Base-by-base conservation (phyloP, 37 sponge, comb jelly and placozoan genomes). In the Amphimedon queenslandica region DNA sequence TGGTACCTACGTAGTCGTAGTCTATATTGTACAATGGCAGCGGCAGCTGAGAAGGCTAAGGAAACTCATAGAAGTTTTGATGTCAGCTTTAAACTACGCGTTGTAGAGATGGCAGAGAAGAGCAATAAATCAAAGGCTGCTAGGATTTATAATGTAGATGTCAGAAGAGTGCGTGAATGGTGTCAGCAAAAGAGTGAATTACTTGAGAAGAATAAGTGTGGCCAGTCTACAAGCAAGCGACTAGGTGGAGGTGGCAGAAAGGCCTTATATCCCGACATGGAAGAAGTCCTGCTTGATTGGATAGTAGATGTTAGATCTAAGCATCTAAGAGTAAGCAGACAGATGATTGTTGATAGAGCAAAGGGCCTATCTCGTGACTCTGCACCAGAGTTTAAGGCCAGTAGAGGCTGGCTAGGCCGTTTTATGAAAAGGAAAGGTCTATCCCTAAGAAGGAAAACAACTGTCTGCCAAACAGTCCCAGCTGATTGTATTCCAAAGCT, bases 361-460 rank as follows among this genome's bases (percentile, higher is more conserved):
- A n/a, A n/a, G n/a, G n/a, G n/a, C n/a, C n/a, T n/a, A n/a, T 63
- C 58, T 18, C 24, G 76, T 64, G 10, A 63, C 31, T 64, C 66
- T 63, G 30, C 30, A 63, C 11, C 36, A 16, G 8, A 40, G 29
- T 30, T 25, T 40, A 5, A 55, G 21, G 58, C 2, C n/a, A 8
- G 23, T n/a, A n/a, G n/a, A n/a, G n/a, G n/a, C n/a, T n/a, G n/a
- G n/a, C n/a, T n/a, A n/a, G n/a, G n/a, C n/a, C n/a, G n/a, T n/a
- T n/a, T n/a, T n/a, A n/a, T n/a, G n/a, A n/a, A n/a, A n/a, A n/a
- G n/a, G n/a, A n/a, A 57, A 36, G 64, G 47, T n/a, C 38, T 80
- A 18, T 61, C 81, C 1, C 74, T 80, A 29, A 37, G 81, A 13
- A 42, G 81, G 23, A 63, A 63, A 24, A 72, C 81, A 18, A 80